phyloP scores from a whole-genome alignment of 2,888 invertebrate species.

The Habrosyne pyritoides region DNA sequence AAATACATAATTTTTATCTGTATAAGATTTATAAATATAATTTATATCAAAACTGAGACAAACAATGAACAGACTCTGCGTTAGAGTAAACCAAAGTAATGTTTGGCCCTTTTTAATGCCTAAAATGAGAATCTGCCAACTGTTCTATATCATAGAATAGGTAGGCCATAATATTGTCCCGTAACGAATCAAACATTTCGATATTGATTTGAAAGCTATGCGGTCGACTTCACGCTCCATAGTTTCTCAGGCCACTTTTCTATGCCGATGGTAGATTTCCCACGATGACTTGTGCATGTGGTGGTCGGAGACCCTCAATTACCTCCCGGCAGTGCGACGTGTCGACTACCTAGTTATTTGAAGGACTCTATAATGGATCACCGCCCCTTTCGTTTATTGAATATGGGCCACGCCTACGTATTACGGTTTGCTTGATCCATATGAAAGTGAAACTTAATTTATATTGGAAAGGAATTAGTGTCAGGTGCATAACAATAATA shows the following conservation, averaged over 20 bases:
- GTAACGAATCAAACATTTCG: slow-evolving; percentile 22
- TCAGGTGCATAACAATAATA: too few species aligned
- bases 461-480: too few species aligned
- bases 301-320: slow-evolving; percentile 32
- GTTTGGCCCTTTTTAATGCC: not conserved
- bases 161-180: not conserved
- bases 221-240: slow-evolving; percentile 30
- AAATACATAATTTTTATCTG: too few species aligned
- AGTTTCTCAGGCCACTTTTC: slow-evolving; percentile 40
- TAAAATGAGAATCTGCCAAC: not conserved
- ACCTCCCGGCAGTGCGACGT: slow-evolving; percentile 26
- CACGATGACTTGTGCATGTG: slow-evolving; percentile 46
- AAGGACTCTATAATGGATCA: slow-evolving; percentile 2
- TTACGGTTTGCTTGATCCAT: too few species aligned
- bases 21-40: too few species aligned
- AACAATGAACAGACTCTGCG: too few species aligned
- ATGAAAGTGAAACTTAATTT: too few species aligned
- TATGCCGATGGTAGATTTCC: slow-evolving; percentile 46
- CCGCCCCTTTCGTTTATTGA: not conserved
- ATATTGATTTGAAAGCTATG: slow-evolving; percentile 38
- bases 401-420: not conserved
- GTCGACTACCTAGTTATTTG: slow-evolving; percentile 9
- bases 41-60: too few species aligned
- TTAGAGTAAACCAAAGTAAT: too few species aligned
- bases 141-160: too few species aligned